These are phyloP conservation scores for Triops longicaudatus DNA, from an alignment of 1,140 invertebrate species.

Conservation along the genomic window DNA sequence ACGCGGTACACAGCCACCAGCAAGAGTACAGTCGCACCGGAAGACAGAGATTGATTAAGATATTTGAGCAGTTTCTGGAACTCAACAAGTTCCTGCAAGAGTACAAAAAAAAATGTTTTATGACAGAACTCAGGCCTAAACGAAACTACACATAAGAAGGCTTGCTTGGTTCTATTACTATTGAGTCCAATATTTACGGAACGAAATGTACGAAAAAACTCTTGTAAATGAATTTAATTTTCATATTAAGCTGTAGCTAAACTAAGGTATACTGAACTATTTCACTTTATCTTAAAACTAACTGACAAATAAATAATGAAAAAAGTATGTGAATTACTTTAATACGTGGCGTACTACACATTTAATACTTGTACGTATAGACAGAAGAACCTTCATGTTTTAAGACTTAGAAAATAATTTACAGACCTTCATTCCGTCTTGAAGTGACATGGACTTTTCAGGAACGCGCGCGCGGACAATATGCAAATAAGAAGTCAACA, in stretches of 20 bases:
- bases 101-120: neutral
- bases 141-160: neutral
- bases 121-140: neutral
- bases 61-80: conserved; percentile 25
- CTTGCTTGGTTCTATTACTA: too few relatives aligned
- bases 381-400: neutral
- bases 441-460: conserved; percentile 23
- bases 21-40: conserved; percentile 20
- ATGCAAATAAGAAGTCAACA: conserved; percentile 22
- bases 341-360: neutral
- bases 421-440: conserved; percentile 23
- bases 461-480: conserved; percentile 21
- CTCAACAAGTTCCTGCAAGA: conserved; percentile 21
- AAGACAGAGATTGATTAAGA: conserved; percentile 21
- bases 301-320: too few relatives aligned
- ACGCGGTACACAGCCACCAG: conserved; percentile 19
- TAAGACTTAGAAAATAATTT: neutral
- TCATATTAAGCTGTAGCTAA: too few relatives aligned
- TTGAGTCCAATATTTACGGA: too few relatives aligned
- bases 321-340: too few relatives aligned
- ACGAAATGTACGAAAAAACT: too few relatives aligned
- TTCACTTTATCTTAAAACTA: too few relatives aligned
- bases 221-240: too few relatives aligned
- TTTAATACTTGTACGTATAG: neutral
- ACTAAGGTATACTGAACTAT: too few relatives aligned